Percentiles rank a stretch among this genome's conserved stretches.
Evolutionary conservation across 2,888 invertebrate genomes (phyloP).

Genomic region (Acrobasis consociella): DNA sequence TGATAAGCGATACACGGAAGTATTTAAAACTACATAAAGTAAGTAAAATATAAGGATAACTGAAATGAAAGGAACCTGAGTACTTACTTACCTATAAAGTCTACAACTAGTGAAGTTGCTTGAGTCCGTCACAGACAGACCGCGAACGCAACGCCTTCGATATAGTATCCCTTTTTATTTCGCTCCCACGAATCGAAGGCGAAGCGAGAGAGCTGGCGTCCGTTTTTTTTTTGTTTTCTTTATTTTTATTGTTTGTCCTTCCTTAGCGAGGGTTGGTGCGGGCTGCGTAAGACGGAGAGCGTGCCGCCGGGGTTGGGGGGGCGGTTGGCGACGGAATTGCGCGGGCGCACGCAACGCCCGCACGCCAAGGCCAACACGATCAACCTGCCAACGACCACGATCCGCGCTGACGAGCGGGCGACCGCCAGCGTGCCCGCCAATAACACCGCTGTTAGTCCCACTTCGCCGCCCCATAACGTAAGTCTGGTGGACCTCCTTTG

Average conservation of each 20-base stretch:
- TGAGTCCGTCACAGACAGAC: neutral
- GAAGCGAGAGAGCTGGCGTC: slow-evolving; percentile 52
- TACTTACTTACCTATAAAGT: too few relatives aligned
- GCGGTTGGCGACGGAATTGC: slow-evolving; percentile 60
- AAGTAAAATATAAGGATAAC: too few relatives aligned
- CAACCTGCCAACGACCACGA: slow-evolving; percentile 79
- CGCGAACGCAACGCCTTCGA: slow-evolving; percentile 21
- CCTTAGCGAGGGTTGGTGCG: slow-evolving; percentile 66
- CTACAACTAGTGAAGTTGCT: neutral
- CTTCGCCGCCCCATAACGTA: slow-evolving; percentile 73
- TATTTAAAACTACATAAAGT: too few relatives aligned
- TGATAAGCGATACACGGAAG: too few relatives aligned
- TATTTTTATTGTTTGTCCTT: slow-evolving; percentile 59
- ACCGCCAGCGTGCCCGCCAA: slow-evolving; percentile 35
- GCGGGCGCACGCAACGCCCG: slow-evolving; percentile 65
- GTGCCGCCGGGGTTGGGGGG: slow-evolving; percentile 68
- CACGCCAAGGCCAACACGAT: slow-evolving; percentile 83
- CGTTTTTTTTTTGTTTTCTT: slow-evolving; percentile 52
- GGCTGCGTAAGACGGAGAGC: slow-evolving; percentile 72
- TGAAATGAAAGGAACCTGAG: too few relatives aligned
- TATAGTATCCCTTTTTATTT: slow-evolving; percentile 9
- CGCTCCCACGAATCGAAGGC: slow-evolving; percentile 14
- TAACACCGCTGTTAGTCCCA: slow-evolving; percentile 57
- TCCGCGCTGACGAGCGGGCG: slow-evolving; percentile 56
- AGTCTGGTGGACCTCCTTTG: slow-evolving; percentile 40